Evolutionary conservation across 2,888 invertebrate species (phyloP), one percentile per base, ranked within the genome.

Genomic region (Xanthia togata): DNA sequence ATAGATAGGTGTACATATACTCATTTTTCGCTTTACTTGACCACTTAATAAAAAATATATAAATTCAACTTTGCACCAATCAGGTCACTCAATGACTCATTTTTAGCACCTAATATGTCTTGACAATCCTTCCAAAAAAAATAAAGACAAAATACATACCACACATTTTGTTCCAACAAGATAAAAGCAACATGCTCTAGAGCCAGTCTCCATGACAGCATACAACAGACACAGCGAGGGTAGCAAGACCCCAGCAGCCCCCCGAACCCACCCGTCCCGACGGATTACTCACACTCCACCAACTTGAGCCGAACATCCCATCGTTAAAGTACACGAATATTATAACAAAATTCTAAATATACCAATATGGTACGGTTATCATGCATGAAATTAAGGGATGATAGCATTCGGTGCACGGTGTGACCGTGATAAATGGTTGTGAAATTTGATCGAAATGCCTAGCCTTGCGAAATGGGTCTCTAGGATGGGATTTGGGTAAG

Each of bases 341-440:
- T 93, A 90, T 93, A 90, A 91, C 91, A 87, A 93, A 92, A 91
- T 91, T 93, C 93, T 93, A 94, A 94, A 95, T 94, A 94, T 93
- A 93, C 92, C 91, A 93, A 94, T 94, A 93, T 90, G 90, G 87
- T 89, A 79, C 89, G 88, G 86, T 90, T 91, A 90, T 93, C 93
- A 92, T 89, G 93, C 93, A 90, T 93, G 92, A 93, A 93, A 95
- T 95, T 91, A 90, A 89, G 87, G 91, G 89, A 90, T 89, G 90
- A 90, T 88, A 89, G 82, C 82, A 85, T 90, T 86, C 76, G 72
- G 72, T 79, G 76, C 69, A 84, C 82, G 85, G 84, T 85, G 79
- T 79, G 80, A 88, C 87, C 70, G 67, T 76, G 81, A 88, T 84
- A 82, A 84, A 87, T 86, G 76, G 72, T 81, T 82, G 69, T 67